Evolutionary conservation across 1,140 invertebrate genomes (phyloP), one percentile per base, ranked within the genome.

Genomic region (Paralvinella palmiformis): DNA sequence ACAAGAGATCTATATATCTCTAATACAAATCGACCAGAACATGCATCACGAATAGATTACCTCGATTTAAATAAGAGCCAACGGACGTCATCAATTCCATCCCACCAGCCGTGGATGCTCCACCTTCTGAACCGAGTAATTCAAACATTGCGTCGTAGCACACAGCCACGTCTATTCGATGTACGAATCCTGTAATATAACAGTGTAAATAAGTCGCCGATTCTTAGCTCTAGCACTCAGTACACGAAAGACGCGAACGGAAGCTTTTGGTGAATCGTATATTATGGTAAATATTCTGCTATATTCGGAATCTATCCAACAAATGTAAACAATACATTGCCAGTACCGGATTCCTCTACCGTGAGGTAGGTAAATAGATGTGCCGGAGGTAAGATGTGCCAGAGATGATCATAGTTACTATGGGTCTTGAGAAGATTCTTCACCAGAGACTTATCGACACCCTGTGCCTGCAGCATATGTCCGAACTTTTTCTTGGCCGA

Each of bases 401-500:
- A 45, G 20, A 60, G 20, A 20, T 24, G 20, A 4, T 35, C 24
- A 32, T 37, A 20, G 24, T 41, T 27, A 20, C 27, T 60, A 37
- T 33, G 55, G 7, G 27, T n/a, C 41, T 60, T 60, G 35, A 60
- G 7, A 5, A 60, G 24, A 22, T 27, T 24, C 41, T 60, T 60
- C 6, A 60, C 24, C 33, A 31, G 22, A 17, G 33, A 41, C 13
- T 45, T 37, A 22, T 35, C 10, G 10, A 60, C 58, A 27, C 58
- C 58, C 58, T 60, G 58, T 41, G 58, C 58, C n/a, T 60, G 33
- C 58, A 60, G 41, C 58, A 60, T 60, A 17, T 37, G n/a, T 36
- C 20, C 32, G 41, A 60, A 60, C 58, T 41, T 60, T 36, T 60
- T 60, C 41, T 45, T 37, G 3, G 58, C 58, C 6, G 20, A 5